These are phyloP conservation scores for Triplophysa dalaica DNA, from an alignment of 2,113 vertebrate genomes.

Conservation along the genomic window DNA sequence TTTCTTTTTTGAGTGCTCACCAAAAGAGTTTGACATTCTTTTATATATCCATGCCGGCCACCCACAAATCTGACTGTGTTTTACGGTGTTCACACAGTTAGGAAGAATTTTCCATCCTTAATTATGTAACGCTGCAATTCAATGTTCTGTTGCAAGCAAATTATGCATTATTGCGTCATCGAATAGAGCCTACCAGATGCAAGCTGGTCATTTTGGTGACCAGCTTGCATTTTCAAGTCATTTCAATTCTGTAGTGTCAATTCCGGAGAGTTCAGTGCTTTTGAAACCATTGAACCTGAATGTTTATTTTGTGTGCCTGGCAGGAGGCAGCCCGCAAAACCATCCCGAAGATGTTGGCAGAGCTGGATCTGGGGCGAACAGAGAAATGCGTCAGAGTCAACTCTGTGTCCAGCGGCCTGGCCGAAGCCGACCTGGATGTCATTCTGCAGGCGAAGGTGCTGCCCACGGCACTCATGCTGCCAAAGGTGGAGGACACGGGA, in stretches of 20 bases:
- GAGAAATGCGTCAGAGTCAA: conserved; percentile 95
- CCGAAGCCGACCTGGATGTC: conserved; percentile 84
- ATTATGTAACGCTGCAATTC: conserved; percentile 40
- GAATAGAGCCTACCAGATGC: conserved; percentile 10
- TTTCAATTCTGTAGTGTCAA: not conserved
- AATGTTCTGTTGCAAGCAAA: conserved; percentile 23
- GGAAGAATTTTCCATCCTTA: not conserved
- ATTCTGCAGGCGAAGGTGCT: conserved; percentile 81
- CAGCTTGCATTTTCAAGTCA: not conserved
- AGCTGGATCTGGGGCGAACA: conserved; percentile 81
- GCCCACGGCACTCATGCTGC: conserved; percentile 92
- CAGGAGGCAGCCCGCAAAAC: conserved; percentile 87
- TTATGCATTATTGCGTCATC: conserved; percentile 37
- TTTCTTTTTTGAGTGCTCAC: no score
- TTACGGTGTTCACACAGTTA: not conserved
- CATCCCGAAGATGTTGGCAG: conserved; percentile 80
- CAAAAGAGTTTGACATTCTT: not conserved
- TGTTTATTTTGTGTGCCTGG: not conserved
- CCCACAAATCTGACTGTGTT: not conserved
- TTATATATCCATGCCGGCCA: not conserved
- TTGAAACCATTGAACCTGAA: not conserved
- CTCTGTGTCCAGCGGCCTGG: conserved; percentile 89
- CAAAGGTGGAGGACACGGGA: conserved; percentile 86
- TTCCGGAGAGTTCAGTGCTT: not conserved
- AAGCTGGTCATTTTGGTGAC: conserved; percentile 11